Conservation (phyloP, 2,888 invertebrate genomes). For the Coecobrya sp. region DNA sequence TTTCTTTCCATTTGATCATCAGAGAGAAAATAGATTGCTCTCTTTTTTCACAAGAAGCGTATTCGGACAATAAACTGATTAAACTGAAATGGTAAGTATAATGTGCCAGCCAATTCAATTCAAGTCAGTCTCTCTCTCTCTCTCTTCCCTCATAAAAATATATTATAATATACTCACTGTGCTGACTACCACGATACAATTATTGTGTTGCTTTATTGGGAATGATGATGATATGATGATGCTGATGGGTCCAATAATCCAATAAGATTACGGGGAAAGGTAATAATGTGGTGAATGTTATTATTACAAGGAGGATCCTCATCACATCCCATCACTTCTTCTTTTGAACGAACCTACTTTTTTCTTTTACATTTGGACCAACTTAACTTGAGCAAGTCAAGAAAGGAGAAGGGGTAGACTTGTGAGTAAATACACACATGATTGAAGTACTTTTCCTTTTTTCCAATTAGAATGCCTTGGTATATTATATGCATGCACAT, state of each 20-base stretch:
- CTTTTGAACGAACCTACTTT: slow-evolving; percentile 35
- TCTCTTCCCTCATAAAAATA: slow-evolving; percentile 1
- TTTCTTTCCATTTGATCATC: slow-evolving; percentile 38
- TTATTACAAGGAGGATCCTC: slow-evolving; percentile 80
- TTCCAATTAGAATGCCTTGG: background rate
- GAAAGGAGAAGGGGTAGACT: background rate
- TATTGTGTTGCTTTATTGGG: slow-evolving; percentile 40
- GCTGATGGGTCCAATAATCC: slow-evolving; percentile 74
- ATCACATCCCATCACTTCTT: slow-evolving; percentile 73
- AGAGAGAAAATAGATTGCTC: slow-evolving; percentile 39
- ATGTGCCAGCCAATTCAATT: slow-evolving; percentile 35
- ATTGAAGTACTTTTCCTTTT: background rate
- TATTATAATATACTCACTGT: slow-evolving; percentile 55
- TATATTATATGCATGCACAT: background rate
- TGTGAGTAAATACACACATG: background rate
- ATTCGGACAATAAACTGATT: slow-evolving; percentile 67
- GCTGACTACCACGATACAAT: background rate
- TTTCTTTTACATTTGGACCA: background rate
- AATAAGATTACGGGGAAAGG: slow-evolving; percentile 77
- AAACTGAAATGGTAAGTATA: slow-evolving; percentile 46
- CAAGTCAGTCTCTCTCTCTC: slow-evolving; percentile 23
- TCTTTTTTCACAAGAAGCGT: slow-evolving; percentile 18
- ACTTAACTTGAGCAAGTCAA: background rate
- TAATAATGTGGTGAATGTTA: slow-evolving; percentile 77
- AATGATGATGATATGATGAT: slow-evolving; percentile 56